Percentiles rank a stretch among this genome's conserved stretches.
Evolutionary conservation across 2,888 invertebrate species (phyloP).

Genomic region (Cheilosia pagana): DNA sequence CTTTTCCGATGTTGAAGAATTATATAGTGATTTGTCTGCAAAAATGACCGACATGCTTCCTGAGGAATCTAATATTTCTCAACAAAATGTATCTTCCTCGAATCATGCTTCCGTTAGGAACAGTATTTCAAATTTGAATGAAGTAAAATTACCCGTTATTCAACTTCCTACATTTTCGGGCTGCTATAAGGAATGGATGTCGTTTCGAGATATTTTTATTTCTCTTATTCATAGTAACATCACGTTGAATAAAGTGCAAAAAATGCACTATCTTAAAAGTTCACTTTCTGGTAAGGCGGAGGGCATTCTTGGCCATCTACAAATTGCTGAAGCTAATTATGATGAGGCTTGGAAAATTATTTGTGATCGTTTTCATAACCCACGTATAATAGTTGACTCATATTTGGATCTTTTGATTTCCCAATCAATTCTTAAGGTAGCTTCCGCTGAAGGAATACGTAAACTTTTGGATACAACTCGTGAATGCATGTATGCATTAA

Average conservation of each 20-base stretch:
- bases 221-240: slow-evolving; percentile 15
- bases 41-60: slow-evolving; percentile 1
- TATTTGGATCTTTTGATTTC: background rate
- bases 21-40: background rate
- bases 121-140: background rate
- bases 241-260: slow-evolving; percentile 1
- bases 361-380: background rate
- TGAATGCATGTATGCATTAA: slow-evolving; percentile 5
- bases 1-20: slow-evolving; percentile 8
- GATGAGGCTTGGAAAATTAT: slow-evolving; percentile 10
- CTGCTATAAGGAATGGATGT: slow-evolving; percentile 3
- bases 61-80: background rate
- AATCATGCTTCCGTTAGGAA: background rate
- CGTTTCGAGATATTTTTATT: background rate
- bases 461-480: background rate
- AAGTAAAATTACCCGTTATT: background rate
- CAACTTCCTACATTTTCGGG: background rate
- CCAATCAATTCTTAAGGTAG: background rate
- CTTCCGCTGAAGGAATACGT: background rate
- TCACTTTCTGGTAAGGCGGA: background rate
- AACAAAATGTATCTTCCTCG: background rate
- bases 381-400: background rate
- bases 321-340: slow-evolving; percentile 15
- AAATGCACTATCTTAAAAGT: background rate
- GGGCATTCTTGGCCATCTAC: background rate